phyloP scores from a whole-genome alignment of 2,113 vertebrate species.

The Bungarus multicinctus region DNA sequence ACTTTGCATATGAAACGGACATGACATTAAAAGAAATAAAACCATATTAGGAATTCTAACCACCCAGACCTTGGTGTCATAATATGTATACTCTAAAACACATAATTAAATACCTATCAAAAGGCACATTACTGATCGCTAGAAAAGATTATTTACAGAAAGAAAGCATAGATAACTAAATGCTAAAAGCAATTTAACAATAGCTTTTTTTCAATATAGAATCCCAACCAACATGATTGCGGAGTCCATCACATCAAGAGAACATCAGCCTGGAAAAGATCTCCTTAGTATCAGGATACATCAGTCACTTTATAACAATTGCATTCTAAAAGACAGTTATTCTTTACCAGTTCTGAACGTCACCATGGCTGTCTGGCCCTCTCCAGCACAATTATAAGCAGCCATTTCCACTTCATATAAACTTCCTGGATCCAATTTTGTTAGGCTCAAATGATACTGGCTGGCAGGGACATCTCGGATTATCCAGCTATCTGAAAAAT shows the following conservation, averaged over 20 bases:
- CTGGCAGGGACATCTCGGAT: conserved; percentile 79
- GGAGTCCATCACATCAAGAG: background rate
- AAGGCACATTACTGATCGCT: background rate
- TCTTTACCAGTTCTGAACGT: conserved; percentile 92
- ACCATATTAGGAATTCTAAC: background rate
- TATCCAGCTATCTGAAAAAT: conserved; percentile 81
- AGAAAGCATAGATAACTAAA: background rate
- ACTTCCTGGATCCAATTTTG: conserved; percentile 87
- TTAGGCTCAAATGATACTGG: conserved; percentile 83
- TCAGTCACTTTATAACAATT: background rate
- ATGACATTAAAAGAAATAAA: background rate
- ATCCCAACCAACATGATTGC: background rate
- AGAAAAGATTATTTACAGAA: background rate
- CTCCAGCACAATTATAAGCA: conserved; percentile 86
- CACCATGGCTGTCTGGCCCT: conserved; percentile 96
- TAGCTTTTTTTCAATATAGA: background rate
- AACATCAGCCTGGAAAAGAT: background rate
- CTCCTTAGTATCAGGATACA: background rate
- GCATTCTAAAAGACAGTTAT: background rate
- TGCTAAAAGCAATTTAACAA: background rate
- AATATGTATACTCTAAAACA: background rate
- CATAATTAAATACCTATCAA: background rate
- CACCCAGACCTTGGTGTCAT: background rate
- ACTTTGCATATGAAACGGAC: background rate
- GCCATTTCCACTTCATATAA: conserved; percentile 97